Evolutionary conservation across 2,888 invertebrate genomes (phyloP), one percentile per base, ranked within the genome.

Genomic region (Cheilosia vulpina): DNA sequence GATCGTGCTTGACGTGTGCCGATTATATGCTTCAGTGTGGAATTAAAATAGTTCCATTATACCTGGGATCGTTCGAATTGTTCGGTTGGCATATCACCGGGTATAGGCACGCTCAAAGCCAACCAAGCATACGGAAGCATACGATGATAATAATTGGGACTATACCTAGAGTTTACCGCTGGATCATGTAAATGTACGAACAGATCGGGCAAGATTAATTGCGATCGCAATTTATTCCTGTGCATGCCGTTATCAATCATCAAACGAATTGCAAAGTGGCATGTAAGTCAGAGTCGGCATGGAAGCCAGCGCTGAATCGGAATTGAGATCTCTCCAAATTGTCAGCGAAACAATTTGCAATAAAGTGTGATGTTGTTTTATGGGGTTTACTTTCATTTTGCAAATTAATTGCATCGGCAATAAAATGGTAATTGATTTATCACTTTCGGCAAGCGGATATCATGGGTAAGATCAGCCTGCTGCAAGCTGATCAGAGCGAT

Each of bases 391-490:
- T 21, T 52, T 65, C 3, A 21, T 47, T 19, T 57, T n/a, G 21
- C 50, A 50, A 57, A 57, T 21, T 71, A 3, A 58, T 60, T 60
- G 72, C 62, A 41, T 31, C 17, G 55, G 38, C 15, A 55, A 62
- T 41, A 31, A 65, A 72, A 57, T 58, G 60, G 47, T 68, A 66
- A 80, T 80, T 79, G 65, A 79, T 65, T 79, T 52, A 58, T 72
- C 65, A 58, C 50, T 62, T 50, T 7, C n/a, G 50, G 27, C 5
- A 65, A 17, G 58, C 58, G 72, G 58, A 79, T 73, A 34, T 73
- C 2, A 19, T 31, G 34, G 11, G 2, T 5, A 52, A 55, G 69
- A 68, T 69, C 57, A 73, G 43, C 60, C 38, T 6, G 60, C 17
- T n/a, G n/a, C n/a, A 34, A 24, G 21, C 13, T 66, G 62, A 63